Percentiles rank a stretch among this genome's conserved stretches.
phyloP scores from a whole-genome alignment of 2,888 invertebrate species.

The Sphinx pinastri region DNA sequence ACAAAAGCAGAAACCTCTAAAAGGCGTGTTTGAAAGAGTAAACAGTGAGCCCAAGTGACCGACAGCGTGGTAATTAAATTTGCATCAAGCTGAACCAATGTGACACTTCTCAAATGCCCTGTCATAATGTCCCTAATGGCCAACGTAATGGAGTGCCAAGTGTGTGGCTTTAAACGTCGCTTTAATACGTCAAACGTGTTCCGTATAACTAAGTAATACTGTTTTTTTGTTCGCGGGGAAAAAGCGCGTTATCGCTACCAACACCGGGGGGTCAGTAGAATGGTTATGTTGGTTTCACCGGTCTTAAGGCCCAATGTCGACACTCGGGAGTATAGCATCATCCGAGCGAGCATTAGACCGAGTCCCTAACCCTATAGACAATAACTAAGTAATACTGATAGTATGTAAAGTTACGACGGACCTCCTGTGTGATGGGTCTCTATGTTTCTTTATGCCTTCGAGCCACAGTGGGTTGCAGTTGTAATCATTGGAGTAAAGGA shows the following conservation, averaged over 20 bases:
- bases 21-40: constrained; percentile 14
- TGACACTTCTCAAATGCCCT: constrained; percentile 29
- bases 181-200: neutral
- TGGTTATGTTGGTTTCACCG: too few relatives aligned
- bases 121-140: constrained; percentile 35
- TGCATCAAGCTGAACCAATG: constrained; percentile 45
- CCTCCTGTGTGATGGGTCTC: too few relatives aligned
- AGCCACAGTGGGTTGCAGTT: too few relatives aligned
- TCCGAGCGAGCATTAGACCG: too few relatives aligned
- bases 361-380: too few relatives aligned
- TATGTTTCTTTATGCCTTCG: too few relatives aligned
- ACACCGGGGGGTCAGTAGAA: too few relatives aligned
- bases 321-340: too few relatives aligned
- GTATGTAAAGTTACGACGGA: neutral
- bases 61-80: constrained; percentile 49
- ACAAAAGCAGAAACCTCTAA: constrained; percentile 10
- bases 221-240: too few relatives aligned
- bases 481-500: too few relatives aligned
- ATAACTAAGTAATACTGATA: neutral
- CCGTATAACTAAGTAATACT: neutral
- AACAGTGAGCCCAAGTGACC: constrained; percentile 45
- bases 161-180: neutral
- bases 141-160: constrained; percentile 33
- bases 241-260: too few relatives aligned
- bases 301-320: too few relatives aligned